A percentile compares a stretch with the other conserved stretches of the same genome.
These are phyloP conservation scores for Chloroceryle aenea DNA, from an alignment of 2,113 vertebrate species.

Conservation along the genomic window DNA sequence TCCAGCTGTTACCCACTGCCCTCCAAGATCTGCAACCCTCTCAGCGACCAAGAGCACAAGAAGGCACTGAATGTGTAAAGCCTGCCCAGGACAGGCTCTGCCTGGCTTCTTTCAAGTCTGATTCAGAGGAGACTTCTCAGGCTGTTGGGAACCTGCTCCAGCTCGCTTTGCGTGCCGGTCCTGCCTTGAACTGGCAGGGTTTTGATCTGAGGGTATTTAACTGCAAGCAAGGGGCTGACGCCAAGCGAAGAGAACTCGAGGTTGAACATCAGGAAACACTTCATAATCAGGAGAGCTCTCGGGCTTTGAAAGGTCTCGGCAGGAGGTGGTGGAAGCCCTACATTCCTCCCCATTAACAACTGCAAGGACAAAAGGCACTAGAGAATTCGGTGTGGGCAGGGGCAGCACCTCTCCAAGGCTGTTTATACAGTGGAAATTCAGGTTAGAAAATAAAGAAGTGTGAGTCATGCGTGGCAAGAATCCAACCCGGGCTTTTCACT, in stretches of 20 bases:
- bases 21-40: background rate
- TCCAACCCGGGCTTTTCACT: background rate
- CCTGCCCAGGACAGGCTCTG: background rate
- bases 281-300: background rate
- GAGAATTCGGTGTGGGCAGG: background rate
- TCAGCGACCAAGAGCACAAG: background rate
- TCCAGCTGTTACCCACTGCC: background rate
- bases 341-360: background rate
- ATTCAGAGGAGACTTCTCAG: background rate
- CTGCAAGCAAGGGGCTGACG: background rate
- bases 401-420: background rate
- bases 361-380: background rate
- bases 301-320: background rate
- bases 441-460: background rate
- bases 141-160: background rate
- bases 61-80: background rate
- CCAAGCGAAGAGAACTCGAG: background rate
- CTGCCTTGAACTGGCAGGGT: background rate
- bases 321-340: conserved; percentile 36
- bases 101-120: background rate
- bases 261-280: conserved; percentile 10
- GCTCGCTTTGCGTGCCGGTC: background rate
- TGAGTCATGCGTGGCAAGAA: background rate
- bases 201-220: background rate
- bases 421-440: background rate